Base-by-base conservation (phyloP, 2,113 vertebrate species). In the Ornithorhynchus anatinus region DNA sequence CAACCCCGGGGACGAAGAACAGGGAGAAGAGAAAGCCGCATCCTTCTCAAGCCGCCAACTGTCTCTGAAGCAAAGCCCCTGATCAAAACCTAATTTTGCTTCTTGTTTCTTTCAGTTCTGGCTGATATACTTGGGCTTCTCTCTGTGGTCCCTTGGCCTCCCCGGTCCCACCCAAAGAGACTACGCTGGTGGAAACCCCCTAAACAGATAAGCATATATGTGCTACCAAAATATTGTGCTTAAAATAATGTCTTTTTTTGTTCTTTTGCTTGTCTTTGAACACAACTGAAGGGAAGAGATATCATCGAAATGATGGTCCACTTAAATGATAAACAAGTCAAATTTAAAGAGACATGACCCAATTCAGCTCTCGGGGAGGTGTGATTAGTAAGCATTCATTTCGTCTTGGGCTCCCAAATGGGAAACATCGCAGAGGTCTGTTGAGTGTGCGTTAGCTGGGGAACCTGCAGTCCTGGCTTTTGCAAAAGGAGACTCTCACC, bases 161-260 rank as follows among this genome's bases (percentile, higher is more conserved):
- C 77, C n/a, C n/a, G n/a, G n/a, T n/a, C n/a, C n/a, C 77, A 85
- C 82, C 51, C 35, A 71, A 60, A 80, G 58, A 73, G 75, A 80
- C 79, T 75, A 27, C 58, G 77, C 53, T 72, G 68, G 81, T 75
- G 86, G 86, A 88, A 88, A 88, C 85, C 82, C 84, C 86, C 86
- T 54, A 14, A 80, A 56, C 13, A 4, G 83, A 68, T 68, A 75
- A 73, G 82, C 73, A 70, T 84, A 72, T 64, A 79, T 42, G 19
- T 73, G 84, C 53, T 70, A 75, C 39, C n/a, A 83, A 86, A 88
- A 88, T 83, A 77, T 84, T 85, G 71, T 88, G 75, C 67, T 67
- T 81, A 51, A 77, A 75, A 67, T 68, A 50, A 52, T 47, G 65
- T 72, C 65, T n/a, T n/a, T n/a, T 76, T 82, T 59, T 88, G 79